phyloP scores from a whole-genome alignment of 1,140 invertebrate genomes.

The Procambarus virginalis region DNA sequence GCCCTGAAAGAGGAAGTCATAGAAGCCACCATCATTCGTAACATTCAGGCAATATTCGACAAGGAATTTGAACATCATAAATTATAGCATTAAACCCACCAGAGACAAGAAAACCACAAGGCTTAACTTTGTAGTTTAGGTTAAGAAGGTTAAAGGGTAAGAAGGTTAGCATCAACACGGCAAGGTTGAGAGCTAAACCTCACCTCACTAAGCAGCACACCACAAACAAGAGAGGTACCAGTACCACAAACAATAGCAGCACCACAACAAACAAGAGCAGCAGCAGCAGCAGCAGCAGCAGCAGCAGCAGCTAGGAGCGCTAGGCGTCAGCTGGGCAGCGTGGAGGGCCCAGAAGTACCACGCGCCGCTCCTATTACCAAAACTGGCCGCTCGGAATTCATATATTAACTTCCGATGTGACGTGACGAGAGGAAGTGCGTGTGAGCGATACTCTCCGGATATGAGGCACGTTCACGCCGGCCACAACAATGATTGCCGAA shows the following conservation, averaged over 20 bases:
- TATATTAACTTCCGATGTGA: slow-evolving; percentile 8
- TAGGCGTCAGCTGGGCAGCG: slow-evolving; percentile 2
- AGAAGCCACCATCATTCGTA: too few species aligned
- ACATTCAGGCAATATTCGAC: too few species aligned
- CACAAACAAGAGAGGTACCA: not conserved
- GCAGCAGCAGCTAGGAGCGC: not conserved
- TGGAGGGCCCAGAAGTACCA: not conserved
- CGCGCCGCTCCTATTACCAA: not conserved
- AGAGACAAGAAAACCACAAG: too few species aligned
- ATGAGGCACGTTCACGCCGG: not conserved
- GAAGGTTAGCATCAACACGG: too few species aligned
- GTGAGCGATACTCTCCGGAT: not conserved
- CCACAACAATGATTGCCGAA: slow-evolving; percentile 1
- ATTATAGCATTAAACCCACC: too few species aligned
- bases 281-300: not conserved
- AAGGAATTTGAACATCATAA: too few species aligned
- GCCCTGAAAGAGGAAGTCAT: too few species aligned
- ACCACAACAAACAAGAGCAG: not conserved
- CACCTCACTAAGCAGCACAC: not conserved
- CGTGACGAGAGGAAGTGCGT: not conserved
- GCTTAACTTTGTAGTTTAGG: too few species aligned
- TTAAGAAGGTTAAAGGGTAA: too few species aligned
- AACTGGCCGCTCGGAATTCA: slow-evolving; percentile 3
- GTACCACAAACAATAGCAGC: not conserved
- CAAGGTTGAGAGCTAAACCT: not conserved